Evolutionary conservation across 2,113 vertebrate genomes (phyloP), one percentile per base, ranked within the genome.

Genomic region (Bungarus multicinctus): DNA sequence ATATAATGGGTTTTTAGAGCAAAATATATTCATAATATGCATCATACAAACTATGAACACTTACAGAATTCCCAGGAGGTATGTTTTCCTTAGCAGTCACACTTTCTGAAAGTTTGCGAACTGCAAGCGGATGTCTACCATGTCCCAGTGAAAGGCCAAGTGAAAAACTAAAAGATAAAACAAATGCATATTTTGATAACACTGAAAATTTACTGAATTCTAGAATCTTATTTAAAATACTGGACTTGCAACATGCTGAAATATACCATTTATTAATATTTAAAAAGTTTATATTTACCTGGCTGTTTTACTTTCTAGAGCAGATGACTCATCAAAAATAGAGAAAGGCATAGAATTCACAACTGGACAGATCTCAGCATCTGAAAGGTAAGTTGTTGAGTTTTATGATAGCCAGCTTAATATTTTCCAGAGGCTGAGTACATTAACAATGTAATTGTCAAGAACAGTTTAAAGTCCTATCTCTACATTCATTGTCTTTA

Each of bases 291-390:
- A 91, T 87, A 45, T 22, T 60, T 96, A 98, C 98, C 97, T 98
- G 96, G 0, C 93, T 91, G 94, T 96, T 90, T 96, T 94, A 88
- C 94, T 95, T 95, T 96, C 89, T 93, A 64, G 89, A 96, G 95
- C 47, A 94, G 96, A 95, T 57, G 94, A 97, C 89, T 98, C 98
- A 94, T 98, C 97, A 96, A 98, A 98, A 95, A 98, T 91, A 85
- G 96, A 96, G 94, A 98, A 98, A 94, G 94, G 92, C 0, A 45
- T 4, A 87, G 92, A 39, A 95, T 91, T 95, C 0, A 2, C 0
- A 87, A 69, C 91, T 3, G n/a, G 85, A 94, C 89, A 92, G 16
- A 93, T 45, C 60, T 20, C 69, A 9, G 12, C 60, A 93, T 11
- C 95, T 95, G 74, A 16, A 92, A 93, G 64, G 5, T 27, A 95